Evolutionary conservation across 2,888 invertebrate genomes (phyloP), one percentile per base, ranked within the genome.

Genomic region (Hirudinaria manillensis): DNA sequence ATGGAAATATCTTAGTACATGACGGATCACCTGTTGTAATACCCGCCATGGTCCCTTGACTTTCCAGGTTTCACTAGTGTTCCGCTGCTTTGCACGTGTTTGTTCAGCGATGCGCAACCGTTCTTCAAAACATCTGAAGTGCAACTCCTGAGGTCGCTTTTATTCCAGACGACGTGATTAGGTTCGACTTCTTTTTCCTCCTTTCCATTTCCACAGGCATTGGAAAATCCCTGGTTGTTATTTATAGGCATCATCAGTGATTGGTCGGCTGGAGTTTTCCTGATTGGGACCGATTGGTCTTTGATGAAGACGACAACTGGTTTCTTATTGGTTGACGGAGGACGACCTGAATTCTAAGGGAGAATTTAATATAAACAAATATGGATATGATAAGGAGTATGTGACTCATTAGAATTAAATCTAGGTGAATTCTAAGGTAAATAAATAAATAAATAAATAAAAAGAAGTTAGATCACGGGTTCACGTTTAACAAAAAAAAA

Each of bases 291-390:
- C 24, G 61, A 61, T 61, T 72, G 72, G 72, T 72, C 72, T 53
- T 72, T 72, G 55, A 72, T 72, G 72, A 72, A 72, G 36, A 72
- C 72, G 61, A 72, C 72, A 13, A 72, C 72, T 27, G 72, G 72
- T 61, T 72, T 72, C 71, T 38, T 55, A 29, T 36, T 55, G 36
- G 56, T 36, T n/a, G 56, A 56, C 29, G 36, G 72, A 53, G 53
- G 53, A 61, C n/a, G 61, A n/a, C 4, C n/a, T 16, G 61, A 61
- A 27, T 29, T 61, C 24, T 27, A 10, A 7, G 61, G 19, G 29
- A 10, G 24, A 61, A 61, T 27, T 61, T 13, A 29, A 27, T 61
- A 29, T 27, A 27, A 61, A 16, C 13, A 61, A 61, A 27, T 27
- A 16, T n/a, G 29, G 24, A 61, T 27, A 61, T 56, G 13, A 56